Evolutionary conservation across 2,797 vertebrate species (phyloP), one percentile per base, ranked within the genome.

Genomic region (Pogonophryne albipinna): DNA sequence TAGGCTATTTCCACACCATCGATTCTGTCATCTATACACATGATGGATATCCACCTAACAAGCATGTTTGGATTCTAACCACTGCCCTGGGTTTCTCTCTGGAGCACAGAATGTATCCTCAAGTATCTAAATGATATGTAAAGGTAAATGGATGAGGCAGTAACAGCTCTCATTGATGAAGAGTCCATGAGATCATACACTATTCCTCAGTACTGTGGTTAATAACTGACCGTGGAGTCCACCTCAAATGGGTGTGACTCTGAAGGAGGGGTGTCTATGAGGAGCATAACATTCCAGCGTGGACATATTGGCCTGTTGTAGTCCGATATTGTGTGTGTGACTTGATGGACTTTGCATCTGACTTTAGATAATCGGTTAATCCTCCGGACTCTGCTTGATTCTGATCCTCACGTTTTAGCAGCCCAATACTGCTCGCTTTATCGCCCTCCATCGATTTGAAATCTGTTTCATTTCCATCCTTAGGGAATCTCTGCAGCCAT

Each of bases 11-110:
- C 95, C 94, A 94, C 95, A 86, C 87, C 94, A 96, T 96, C 89
- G 95, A 96, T 96, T 96, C 93, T 94, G 95, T 95, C 95, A 95
- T 95, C 92, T 93, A 93, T 91, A 93, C 93, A 88, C 93, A 94
- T 95, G 94, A 96, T 94, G 88, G 93, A 95, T 95, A 94, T 92
- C 89, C 92, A 92, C 78, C 91, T 90, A 94, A 95, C 89, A 78
- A 94, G 92, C 92, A 76, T 88, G 87, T 89, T 90, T 90, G 84
- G 84, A 85, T 68, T 79, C 84, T 82, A 79, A 91, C 82, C 78
- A 59, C 79, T 79, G 79, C 71, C 64, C 74, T 20, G 77, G 81
- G 69, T 66, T 85, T 83, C 56, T 88, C 74, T 82, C 49, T 58
- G 56, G 59, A 85, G 85, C 44, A 79, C 71, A 71, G 76, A 84